Base-by-base conservation (phyloP, 2,113 vertebrate species). In the Bostrychus sinensis region DNA sequence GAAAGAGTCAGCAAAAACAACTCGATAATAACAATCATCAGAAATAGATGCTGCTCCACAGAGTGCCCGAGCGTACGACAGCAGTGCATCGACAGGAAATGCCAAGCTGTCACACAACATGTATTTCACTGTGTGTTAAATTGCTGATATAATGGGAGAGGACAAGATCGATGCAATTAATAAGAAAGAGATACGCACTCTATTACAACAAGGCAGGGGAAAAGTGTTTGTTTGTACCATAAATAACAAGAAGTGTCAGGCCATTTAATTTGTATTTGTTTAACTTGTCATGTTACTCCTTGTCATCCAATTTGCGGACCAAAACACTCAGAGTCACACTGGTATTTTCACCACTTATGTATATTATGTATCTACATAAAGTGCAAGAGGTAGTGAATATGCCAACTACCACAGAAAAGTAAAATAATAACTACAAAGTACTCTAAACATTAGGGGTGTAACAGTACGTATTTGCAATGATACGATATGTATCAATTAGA, bases 1-100 rank as follows among this genome's bases (percentile, higher is more conserved):
- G 43, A 62, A 74, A n/a, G 46, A 82, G 69, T 88, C 78, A 81
- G 82, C 70, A 56, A 71, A 80, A 77, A 66, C 34, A 9, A 26
- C 61, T 71, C 12, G 8, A 66, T 82, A 71, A 72, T 28, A 74
- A 77, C 48, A 66, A 66, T 78, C 54, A 82, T 84, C 62, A 46
- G 61, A 84, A 82, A 80, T 74, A 72, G 67, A 80, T 62, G 68
- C 65, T 46, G 32, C 37, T 70, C 48, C 55, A 42, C 38, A 67
- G 71, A 71, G 68, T 58, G 62, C 45, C 46, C 22, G 57, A 72
- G 58, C 20, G 7, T 39, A 58, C 64, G 55, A 75, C 43, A n/a
- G n/a, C 72, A 75, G 43, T 55, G 61, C 54, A 70, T 63, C 4
- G 23, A 70, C 62, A 38, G 62, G 68, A 80, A 77, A 85, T 77